Evolutionary conservation across 2,888 invertebrate genomes (phyloP), one percentile per base, ranked within the genome.

Genomic region (Cistogaster globosa): DNA sequence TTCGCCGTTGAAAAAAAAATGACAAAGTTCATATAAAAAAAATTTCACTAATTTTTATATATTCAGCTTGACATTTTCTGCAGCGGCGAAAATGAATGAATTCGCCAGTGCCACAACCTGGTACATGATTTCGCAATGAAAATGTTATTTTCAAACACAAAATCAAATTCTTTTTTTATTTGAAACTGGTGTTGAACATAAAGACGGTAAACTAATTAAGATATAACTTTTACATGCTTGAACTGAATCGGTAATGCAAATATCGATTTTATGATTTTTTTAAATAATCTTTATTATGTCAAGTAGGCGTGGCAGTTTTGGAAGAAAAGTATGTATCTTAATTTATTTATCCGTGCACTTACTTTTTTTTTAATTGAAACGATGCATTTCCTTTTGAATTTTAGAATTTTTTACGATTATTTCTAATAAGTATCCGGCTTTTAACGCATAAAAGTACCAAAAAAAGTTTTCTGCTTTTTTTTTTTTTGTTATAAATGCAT

Each of bases 371-470:
- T 1, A 42, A 42, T 14, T 1, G 32, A 7, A 7, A 32, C 0
- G 32, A 42, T 12, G 12, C 4, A 42, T 42, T 42, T 42, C 12
- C 2, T 12, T 12, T 42, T 11, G 0, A 42, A 42, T n/a, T 48
- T 48, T 5, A 3, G 11, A 22, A n/a, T 22, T 32, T 58, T 45
- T 4, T 22, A n/a, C 42, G 18, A 69, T 26, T 32, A n/a, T 48
- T 48, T 48, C 14, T 60, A 20, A 14, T 71, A 16, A 14, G 42
- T 32, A 72, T 51, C 32, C 48, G 72, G 60, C 72, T 72, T 62
- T 51, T 51, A 51, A 36, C 18, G 69, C 14, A 62, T 57, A 32
- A 11, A 48, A 14, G 14, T n/a, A 48, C 45, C 51, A 20, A 26
- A 48, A 48, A 48, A 62, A 16, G 14, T 18, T 57, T 62, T 18